Evolutionary conservation across 2,113 vertebrate genomes (phyloP).

Genomic region (Rhodinocichla rosea): DNA sequence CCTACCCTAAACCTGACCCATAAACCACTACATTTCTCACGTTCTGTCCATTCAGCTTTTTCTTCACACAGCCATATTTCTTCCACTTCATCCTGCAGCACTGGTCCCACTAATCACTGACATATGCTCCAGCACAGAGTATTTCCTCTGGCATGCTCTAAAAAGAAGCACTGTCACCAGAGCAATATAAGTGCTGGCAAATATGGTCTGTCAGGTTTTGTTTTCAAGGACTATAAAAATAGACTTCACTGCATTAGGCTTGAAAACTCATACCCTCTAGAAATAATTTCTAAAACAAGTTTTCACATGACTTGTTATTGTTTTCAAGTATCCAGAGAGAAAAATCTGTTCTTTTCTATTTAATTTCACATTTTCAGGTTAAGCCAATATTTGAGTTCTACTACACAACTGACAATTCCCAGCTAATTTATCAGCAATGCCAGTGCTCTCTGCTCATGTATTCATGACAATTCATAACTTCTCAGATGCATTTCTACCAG

Average conservation of each 20-base stretch:
- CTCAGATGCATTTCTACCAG: background rate
- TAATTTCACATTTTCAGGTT: background rate
- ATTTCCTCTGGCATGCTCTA: conserved; percentile 41
- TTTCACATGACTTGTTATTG: conserved; percentile 47
- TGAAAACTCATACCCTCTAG: conserved; percentile 38
- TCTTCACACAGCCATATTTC: background rate
- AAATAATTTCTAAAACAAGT: conserved; percentile 43
- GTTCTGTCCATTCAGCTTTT: conserved; percentile 39
- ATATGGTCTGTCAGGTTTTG: conserved; percentile 48
- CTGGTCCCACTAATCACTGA: conserved; percentile 28
- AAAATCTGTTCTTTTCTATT: conserved; percentile 39
- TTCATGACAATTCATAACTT: background rate
- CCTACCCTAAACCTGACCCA: background rate
- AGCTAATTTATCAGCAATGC: background rate
- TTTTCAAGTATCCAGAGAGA: conserved; percentile 28
- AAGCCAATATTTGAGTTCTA: conserved; percentile 6
- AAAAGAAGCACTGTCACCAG: conserved; percentile 26
- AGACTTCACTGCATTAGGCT: conserved; percentile 35
- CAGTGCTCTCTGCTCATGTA: background rate
- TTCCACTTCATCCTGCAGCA: background rate
- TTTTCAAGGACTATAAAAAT: conserved; percentile 63
- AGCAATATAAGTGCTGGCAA: conserved; percentile 38
- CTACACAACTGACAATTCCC: background rate
- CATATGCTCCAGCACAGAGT: background rate
- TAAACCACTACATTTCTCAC: background rate